These are phyloP conservation scores for Amphiura filiformis DNA, from an alignment of 35 echinoderm and acorn worm genomes.

Conservation along the genomic window DNA sequence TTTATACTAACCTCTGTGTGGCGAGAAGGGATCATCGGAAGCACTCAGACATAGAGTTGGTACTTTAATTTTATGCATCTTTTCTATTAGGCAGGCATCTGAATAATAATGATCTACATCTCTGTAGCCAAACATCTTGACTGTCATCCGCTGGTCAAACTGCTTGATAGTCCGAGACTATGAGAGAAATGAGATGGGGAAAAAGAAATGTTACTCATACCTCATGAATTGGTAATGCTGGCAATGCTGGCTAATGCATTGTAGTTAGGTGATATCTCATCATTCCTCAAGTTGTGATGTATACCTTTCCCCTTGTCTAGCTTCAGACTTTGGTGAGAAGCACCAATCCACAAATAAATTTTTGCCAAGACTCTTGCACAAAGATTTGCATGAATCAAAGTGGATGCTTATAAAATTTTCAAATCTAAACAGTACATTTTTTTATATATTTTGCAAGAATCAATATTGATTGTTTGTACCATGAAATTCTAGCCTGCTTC, in stretches of 20 bases:
- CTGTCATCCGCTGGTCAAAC: conserved; percentile 84
- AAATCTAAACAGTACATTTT: too few relatives aligned
- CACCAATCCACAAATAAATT: neutral
- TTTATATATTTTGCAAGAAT: too few relatives aligned
- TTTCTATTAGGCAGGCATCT: conserved; percentile 55
- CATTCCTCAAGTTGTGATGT: too few relatives aligned
- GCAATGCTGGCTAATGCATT: neutral
- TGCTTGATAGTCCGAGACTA: conserved; percentile 74
- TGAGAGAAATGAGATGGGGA: neutral
- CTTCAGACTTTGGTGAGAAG: neutral
- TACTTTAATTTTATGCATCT: conserved; percentile 64
- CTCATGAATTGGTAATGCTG: neutral
- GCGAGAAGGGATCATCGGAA: conserved; percentile 89
- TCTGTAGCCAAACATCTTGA: conserved; percentile 89
- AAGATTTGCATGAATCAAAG: too few relatives aligned
- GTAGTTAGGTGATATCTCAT: too few relatives aligned
- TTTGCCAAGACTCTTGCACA: neutral
- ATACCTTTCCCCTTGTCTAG: neutral
- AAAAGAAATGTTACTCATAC: neutral
- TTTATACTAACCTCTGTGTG: conserved; percentile 72
- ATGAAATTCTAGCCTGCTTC: too few relatives aligned
- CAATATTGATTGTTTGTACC: too few relatives aligned
- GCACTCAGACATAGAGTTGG: conserved; percentile 87
- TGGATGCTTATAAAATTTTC: too few relatives aligned
- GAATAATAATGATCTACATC: conserved; percentile 82